A percentile compares a stretch with the other conserved stretches of the same genome.
These are phyloP conservation scores for Zaprionus kolodkinae DNA, from an alignment of 1,140 invertebrate genomes.

Conservation along the genomic window DNA sequence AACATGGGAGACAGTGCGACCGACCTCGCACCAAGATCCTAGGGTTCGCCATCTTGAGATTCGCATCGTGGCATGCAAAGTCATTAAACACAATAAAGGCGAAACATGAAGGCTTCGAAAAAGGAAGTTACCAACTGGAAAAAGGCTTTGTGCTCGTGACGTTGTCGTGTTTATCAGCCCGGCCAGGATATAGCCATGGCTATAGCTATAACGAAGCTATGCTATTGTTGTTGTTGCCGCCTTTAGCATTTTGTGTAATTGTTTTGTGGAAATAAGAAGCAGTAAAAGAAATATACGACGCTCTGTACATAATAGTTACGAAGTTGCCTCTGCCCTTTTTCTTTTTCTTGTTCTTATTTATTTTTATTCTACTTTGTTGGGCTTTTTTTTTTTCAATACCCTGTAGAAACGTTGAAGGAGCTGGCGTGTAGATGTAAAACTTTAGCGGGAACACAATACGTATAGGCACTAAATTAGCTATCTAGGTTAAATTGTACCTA, in stretches of 20 bases:
- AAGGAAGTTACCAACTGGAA: conserved; percentile 52
- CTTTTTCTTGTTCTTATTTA: background rate
- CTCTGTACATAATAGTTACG: conserved; percentile 65
- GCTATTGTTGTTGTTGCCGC: conserved; percentile 27
- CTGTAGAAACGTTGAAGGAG: background rate
- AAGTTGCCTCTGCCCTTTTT: conserved; percentile 20
- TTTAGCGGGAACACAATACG: background rate
- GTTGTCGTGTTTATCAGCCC: conserved; percentile 79
- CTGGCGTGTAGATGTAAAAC: background rate
- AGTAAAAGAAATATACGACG: conserved; percentile 42
- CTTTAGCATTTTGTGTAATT: conserved; percentile 77
- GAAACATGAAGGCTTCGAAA: conserved; percentile 52
- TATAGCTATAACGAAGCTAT: conserved; percentile 15
- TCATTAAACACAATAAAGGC: conserved; percentile 72
- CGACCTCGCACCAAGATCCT: conserved; percentile 25
- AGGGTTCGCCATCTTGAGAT: conserved; percentile 35
- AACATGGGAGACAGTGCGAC: background rate
- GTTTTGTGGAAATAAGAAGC: conserved; percentile 71
- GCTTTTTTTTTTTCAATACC: background rate
- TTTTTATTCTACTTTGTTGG: background rate
- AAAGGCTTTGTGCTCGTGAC: conserved; percentile 60
- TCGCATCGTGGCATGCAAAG: conserved; percentile 58
- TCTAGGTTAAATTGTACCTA: too few relatives aligned
- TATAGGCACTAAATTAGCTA: background rate
- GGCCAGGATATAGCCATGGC: conserved; percentile 25